Base-by-base conservation (phyloP, 35 echinoderm and acorn worm genomes). In the Nesometra sesokonis region DNA sequence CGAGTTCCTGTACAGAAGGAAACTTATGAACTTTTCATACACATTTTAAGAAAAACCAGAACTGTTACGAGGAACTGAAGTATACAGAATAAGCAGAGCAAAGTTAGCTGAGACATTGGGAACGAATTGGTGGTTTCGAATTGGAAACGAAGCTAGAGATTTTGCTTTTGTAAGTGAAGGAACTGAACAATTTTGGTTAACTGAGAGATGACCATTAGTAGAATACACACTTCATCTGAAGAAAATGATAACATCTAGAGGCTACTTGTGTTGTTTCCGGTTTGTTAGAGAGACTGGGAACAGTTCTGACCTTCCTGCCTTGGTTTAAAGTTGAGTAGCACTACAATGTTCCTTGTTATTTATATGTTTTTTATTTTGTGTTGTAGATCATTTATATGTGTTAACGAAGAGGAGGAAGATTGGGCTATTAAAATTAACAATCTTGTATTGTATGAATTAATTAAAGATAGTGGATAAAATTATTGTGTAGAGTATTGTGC, bases 161-260 rank as follows among this genome's bases (percentile, higher is more conserved):
- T 79, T 77, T 79, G 82, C 89, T 8, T 90, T 35, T 31, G 82
- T 86, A 0, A 77, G 78, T 17, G 82, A 90, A 33, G 82, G 36
- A 23, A 91, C 78, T 13, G 86, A 86, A 15, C 84, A 91, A 33
- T 35, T 91, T 35, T 91, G 89, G 89, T 38, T 91, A 19, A 37
- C 76, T 35, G 89, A 91, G 46, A 35, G 84, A 29, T 43, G 84
- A 30, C 86, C 84, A 35, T 80, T 91, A 46, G 67, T 78, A 27
- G 84, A 91, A 46, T 91, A 86, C 76, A 33, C 81, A 37, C n/a
- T 77, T 67, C 76, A 82, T 8, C 77, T 86, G 29, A 31, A 67
- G 39, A 82, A 91, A 78, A 86, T 81, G 35, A 76, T 86, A 67
- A 29, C 82, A 23, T 84, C 86, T 78, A 77, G 77, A 34, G 89